These are phyloP conservation scores for Hormaphis cornu DNA, from an alignment of 1,140 invertebrate species.

Conservation along the genomic window DNA sequence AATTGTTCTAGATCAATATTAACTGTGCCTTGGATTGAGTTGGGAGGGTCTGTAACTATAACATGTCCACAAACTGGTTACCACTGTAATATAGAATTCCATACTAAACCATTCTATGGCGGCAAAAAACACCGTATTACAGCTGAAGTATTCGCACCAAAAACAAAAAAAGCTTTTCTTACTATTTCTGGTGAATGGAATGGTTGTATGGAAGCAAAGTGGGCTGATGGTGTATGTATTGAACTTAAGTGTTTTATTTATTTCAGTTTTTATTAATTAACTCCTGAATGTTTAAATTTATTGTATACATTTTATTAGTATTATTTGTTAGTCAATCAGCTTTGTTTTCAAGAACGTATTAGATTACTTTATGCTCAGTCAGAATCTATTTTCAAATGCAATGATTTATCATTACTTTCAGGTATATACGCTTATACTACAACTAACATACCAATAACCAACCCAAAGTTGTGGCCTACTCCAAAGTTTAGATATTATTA, in stretches of 20 bases:
- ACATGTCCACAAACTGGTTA: slow-evolving; percentile 84
- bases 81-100: slow-evolving; percentile 78
- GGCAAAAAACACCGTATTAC: slow-evolving; percentile 85
- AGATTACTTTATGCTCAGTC: too few species aligned
- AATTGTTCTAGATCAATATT: slow-evolving; percentile 32
- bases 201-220: slow-evolving; percentile 82
- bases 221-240: slow-evolving; percentile 62
- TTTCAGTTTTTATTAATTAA: slow-evolving; percentile 3
- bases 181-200: slow-evolving; percentile 91
- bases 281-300: neutral
- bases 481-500: too few species aligned
- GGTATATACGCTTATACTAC: too few species aligned
- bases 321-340: too few species aligned
- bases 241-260: neutral
- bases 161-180: slow-evolving; percentile 80
- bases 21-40: slow-evolving; percentile 85
- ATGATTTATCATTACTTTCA: too few species aligned
- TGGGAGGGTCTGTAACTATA: slow-evolving; percentile 81
- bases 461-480: too few species aligned
- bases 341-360: too few species aligned
- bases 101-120: slow-evolving; percentile 95
- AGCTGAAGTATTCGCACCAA: slow-evolving; percentile 65
- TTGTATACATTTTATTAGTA: neutral
- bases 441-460: too few species aligned
- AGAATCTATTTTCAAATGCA: too few species aligned